Evolutionary conservation across 2,113 vertebrate species (phyloP), one percentile per base, ranked within the genome.

Genomic region (Pseudorhombus dupliciocellatus): DNA sequence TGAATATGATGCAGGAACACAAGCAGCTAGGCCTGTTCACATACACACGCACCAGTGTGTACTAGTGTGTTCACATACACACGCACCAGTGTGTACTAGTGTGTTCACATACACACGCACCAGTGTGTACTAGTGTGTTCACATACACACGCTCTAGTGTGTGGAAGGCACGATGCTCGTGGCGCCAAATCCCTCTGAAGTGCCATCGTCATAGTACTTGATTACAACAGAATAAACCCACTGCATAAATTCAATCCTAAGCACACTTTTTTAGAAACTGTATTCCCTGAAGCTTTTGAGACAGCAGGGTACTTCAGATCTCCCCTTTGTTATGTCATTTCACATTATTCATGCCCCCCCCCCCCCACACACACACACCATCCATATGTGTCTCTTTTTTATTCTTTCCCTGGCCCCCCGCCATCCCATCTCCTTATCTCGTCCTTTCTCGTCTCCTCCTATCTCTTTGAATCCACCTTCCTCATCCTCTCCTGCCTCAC

Each of bases 221-320:
- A 69, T 72, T 63, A 73, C 51, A 65, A 55, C 30, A 61, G 44
- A 74, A 77, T 57, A 73, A 58, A 87, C 70, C 14, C 22, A 75
- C 51, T 62, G 15, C 21, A 55, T 34, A 12, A 58, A 74, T 68
- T 68, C 31, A 57, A 62, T 50, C 20, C 22, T 6, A n/a, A 26
- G 48, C 34, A 28, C 21, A 66, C 21, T 54, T 76, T 73, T 76
- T 58, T 28, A n/a, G 2, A 72, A 62, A 66, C 25, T 5, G 7
- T 31, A 26, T 81, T 30, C 69, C 55, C 58, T 53, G 53, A 59
- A 28, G 74, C 70, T 75, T 67, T 60, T 4, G n/a, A 64, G 34
- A 80, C 79, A 88, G 84, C 79, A 11, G 70, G 73, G 12, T 78
- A 63, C 75, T 83, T 88, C 56, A 75, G 79, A 88, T 82, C 74